Base-by-base conservation (phyloP, 2,797 vertebrate genomes). In the Avahi laniger region DNA sequence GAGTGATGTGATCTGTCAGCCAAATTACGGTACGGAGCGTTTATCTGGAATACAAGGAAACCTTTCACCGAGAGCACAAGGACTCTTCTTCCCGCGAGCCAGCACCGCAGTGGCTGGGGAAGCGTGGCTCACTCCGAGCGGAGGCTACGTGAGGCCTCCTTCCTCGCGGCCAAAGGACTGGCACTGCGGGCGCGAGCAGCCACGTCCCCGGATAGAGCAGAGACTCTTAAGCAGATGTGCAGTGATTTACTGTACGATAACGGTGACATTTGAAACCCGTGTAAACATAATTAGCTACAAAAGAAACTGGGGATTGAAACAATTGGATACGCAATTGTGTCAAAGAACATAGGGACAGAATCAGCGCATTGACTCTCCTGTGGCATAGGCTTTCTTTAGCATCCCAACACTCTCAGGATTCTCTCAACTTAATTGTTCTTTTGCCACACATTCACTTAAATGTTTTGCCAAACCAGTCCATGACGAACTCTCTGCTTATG, bases 1-100 rank as follows among this genome's bases (percentile, higher is more conserved):
- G 24, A 13, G 12, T 10, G 14, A 12, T 5, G 41, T 38, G 41
- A 1, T 5, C 17, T 18, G 0, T 12, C 35, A 2, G 0, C 35
- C 30, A 78, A 20, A 1, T 61, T 73, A 30, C 1, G 59, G 41
- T 5, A 48, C 6, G 52, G 2, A 15, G 0, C 26, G 1, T 54
- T 69, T 22, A 22, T 35, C 59, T 54, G 13, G 7, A 57, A 65
- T 57, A 28, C 3, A 73, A 8, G 24, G 17, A 70, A 28, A 35
- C 7, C n/a, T 33, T 17, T 75, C 28, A 78, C 7, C 24, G 43
- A 26, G 30, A 67, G 4, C 8, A 30, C 4, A 24, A 50, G 30
- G 15, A 52, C 17, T 72, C 33, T 10, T 65, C 33, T 10, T 24
- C 11, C n/a, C 17, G 26, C 5, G 52, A 9, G 26, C 7, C 48